Conservation (phyloP, 2,113 vertebrate species). For the Platysternon megacephalum region DNA sequence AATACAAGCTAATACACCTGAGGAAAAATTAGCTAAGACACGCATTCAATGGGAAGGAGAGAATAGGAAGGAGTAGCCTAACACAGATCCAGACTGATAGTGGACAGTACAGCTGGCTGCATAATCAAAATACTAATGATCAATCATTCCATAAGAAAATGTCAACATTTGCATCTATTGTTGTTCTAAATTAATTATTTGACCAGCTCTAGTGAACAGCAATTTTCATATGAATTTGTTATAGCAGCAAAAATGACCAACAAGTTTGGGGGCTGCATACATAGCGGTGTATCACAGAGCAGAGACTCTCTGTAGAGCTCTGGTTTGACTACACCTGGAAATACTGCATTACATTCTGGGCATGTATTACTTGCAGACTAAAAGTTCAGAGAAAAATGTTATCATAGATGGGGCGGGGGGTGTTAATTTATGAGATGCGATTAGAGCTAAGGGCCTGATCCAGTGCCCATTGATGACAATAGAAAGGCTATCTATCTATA, state of each 20-base stretch:
- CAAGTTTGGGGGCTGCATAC: not conserved
- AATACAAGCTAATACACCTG: not conserved
- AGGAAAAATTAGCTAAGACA: not conserved
- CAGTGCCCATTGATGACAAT: not conserved
- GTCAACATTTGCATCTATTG: not conserved
- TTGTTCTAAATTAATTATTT: not conserved
- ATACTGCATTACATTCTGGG: not conserved
- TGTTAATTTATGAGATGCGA: not conserved
- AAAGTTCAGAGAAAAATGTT: not conserved
- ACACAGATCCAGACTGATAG: not conserved
- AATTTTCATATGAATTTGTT: not conserved
- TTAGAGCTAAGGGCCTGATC: not conserved
- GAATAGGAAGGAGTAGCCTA: not conserved
- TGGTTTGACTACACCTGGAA: not conserved
- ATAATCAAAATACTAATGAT: slow-evolving; percentile 13
- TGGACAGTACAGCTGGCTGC: not conserved
- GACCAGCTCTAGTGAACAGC: not conserved
- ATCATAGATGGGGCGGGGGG: not conserved
- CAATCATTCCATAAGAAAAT: slow-evolving; percentile 22
- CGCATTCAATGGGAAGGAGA: not conserved
- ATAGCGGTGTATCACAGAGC: not conserved
- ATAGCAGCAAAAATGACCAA: not conserved
- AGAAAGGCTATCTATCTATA: not conserved
- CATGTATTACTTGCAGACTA: not conserved
- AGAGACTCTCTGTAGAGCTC: not conserved